These are phyloP conservation scores for Lomographa bimaculata DNA, from an alignment of 2,888 invertebrate genomes.

Conservation along the genomic window DNA sequence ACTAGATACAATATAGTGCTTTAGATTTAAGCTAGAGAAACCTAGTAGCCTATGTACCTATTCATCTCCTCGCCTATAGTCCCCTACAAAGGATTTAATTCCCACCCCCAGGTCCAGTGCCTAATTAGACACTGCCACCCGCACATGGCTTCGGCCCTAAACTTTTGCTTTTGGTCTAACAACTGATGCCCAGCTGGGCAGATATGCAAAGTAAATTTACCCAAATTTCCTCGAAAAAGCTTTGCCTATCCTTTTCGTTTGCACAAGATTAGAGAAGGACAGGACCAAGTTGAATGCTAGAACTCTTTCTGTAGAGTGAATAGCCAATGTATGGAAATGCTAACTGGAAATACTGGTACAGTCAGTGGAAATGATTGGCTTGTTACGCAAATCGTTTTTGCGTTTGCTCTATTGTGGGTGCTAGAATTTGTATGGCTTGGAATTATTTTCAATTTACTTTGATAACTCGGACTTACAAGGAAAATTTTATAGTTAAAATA, in stretches of 20 bases:
- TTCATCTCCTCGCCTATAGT: no score
- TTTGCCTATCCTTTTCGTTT: conserved; percentile 23
- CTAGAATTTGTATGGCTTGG: no score
- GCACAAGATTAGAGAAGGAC: neutral
- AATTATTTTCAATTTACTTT: no score
- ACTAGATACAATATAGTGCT: no score
- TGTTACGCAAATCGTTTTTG: conserved; percentile 41
- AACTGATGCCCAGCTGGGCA: conserved; percentile 29
- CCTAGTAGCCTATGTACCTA: no score
- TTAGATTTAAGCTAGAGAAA: no score
- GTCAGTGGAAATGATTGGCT: conserved; percentile 43
- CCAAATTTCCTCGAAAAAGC: conserved; percentile 32
- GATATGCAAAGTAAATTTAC: conserved; percentile 40
- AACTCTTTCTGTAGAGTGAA: neutral
- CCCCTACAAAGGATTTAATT: conserved; percentile 6
- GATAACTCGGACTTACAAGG: no score
- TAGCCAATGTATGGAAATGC: neutral
- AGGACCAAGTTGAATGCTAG: neutral
- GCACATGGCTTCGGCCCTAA: conserved; percentile 42
- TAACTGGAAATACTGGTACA: conserved; percentile 40
- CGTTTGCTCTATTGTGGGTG: no score
- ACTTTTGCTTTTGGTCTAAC: conserved; percentile 46
- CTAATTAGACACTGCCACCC: conserved; percentile 48
- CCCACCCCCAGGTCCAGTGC: conserved; percentile 32
- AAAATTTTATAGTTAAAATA: no score